phyloP scores from a whole-genome alignment of 1,140 invertebrate genomes.

The Apis laboriosa region DNA sequence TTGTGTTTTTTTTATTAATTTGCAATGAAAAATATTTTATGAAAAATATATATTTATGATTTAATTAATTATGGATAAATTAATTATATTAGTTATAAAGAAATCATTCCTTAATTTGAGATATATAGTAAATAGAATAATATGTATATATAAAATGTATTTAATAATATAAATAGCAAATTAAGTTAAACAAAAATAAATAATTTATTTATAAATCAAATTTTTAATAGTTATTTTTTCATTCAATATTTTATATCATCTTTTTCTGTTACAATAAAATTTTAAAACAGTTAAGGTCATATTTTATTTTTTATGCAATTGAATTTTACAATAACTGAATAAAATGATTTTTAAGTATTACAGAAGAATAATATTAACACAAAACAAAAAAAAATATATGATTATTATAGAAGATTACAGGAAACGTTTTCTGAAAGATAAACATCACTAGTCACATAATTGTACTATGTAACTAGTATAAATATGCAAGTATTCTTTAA shows the following conservation, averaged over 20 bases:
- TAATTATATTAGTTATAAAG: too few species aligned
- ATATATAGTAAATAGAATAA: too few species aligned
- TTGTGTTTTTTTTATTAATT: too few species aligned
- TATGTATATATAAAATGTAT: too few species aligned
- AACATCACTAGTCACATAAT: slow-evolving; percentile 19
- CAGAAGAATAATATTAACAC: neutral
- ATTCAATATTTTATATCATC: neutral
- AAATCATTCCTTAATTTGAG: too few species aligned
- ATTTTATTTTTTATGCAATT: neutral
- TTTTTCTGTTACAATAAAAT: neutral
- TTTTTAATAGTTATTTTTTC: neutral
- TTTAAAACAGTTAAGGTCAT: neutral
- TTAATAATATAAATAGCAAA: neutral
- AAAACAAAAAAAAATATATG: neutral
- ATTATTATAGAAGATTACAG: slow-evolving; percentile 37
- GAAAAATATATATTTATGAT: too few species aligned
- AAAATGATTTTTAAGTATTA: neutral
- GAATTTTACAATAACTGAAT: neutral
- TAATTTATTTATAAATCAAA: neutral
- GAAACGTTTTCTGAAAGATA: slow-evolving; percentile 55
- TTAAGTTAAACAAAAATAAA: neutral
- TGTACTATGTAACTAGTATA: slow-evolving; percentile 18
- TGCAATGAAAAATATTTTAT: too few species aligned
- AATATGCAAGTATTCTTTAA: neutral
- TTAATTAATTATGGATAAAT: too few species aligned